phyloP scores from a whole-genome alignment of 2,797 vertebrate species.

The Anolis apletophallus region DNA sequence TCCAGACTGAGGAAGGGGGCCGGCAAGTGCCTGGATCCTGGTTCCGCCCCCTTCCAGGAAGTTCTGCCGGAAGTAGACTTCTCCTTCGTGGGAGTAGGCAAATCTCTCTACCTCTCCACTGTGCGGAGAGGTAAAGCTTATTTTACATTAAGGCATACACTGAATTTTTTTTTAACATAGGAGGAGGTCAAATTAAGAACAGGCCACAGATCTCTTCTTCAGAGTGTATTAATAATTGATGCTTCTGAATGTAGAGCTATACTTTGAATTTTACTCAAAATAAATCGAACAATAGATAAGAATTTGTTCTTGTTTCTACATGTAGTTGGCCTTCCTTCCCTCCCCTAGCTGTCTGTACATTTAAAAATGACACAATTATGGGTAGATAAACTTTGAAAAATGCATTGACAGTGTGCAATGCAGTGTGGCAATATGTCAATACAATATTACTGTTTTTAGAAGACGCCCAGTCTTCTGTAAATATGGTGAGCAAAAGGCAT shows the following conservation, averaged over 20 bases:
- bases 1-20: too few relatives aligned
- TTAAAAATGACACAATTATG: not conserved
- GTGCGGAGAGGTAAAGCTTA: too few relatives aligned
- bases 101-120: too few relatives aligned
- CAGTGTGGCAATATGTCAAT: slow-evolving; percentile 14
- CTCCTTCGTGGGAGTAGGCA: too few relatives aligned
- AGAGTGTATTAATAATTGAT: not conserved
- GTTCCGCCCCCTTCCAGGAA: too few relatives aligned
- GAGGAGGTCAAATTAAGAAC: not conserved
- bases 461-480: not conserved
- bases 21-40: too few relatives aligned
- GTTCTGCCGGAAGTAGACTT: too few relatives aligned
- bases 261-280: slow-evolving; percentile 34
- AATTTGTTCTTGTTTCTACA: not conserved
- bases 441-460: slow-evolving; percentile 33
- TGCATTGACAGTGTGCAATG: not conserved
- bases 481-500: not conserved
- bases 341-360: not conserved
- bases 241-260: not conserved
- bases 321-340: not conserved
- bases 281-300: slow-evolving; percentile 31
- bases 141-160: not conserved
- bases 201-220: not conserved
- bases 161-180: not conserved
- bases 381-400: slow-evolving; percentile 20